Evolutionary conservation across 2,113 vertebrate genomes (phyloP).

Genomic region (Oostethus manadensis): DNA sequence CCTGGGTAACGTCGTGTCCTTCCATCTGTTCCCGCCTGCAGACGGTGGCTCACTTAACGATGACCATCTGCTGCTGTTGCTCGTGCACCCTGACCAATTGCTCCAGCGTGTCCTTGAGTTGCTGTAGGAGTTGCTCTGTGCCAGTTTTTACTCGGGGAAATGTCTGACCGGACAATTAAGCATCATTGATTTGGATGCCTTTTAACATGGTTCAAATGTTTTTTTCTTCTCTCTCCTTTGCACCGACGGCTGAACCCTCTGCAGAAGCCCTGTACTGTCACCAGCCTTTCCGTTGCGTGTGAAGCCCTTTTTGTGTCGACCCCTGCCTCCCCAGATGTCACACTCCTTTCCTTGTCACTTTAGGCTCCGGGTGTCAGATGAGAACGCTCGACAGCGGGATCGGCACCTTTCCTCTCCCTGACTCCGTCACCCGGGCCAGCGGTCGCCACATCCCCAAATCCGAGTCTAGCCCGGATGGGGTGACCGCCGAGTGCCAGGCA

Average conservation of each 20-base stretch:
- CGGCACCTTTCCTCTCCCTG: constrained; percentile 87
- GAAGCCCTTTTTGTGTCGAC: constrained; percentile 31
- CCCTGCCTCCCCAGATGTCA: constrained; percentile 56
- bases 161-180: background rate
- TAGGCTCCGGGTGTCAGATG: constrained; percentile 89
- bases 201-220: constrained; percentile 13
- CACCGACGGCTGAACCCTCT: constrained; percentile 31
- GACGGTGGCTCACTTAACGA: constrained; percentile 31
- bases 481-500: constrained; percentile 42
- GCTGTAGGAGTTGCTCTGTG: constrained; percentile 17
- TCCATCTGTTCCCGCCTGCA: constrained; percentile 53
- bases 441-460: constrained; percentile 74
- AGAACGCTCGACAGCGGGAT: constrained; percentile 93
- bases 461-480: constrained; percentile 60
- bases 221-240: constrained; percentile 34
- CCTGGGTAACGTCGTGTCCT: constrained; percentile 16
- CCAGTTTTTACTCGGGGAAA: background rate
- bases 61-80: constrained; percentile 55
- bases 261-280: constrained; percentile 48
- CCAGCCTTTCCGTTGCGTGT: constrained; percentile 63
- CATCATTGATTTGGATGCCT: background rate
- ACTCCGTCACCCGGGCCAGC: constrained; percentile 74
- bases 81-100: constrained; percentile 9
- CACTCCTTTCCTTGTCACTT: constrained; percentile 59
- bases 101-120: constrained; percentile 3